phyloP scores from a whole-genome alignment of 2,888 invertebrate genomes.

The Drosophila mimica region DNA sequence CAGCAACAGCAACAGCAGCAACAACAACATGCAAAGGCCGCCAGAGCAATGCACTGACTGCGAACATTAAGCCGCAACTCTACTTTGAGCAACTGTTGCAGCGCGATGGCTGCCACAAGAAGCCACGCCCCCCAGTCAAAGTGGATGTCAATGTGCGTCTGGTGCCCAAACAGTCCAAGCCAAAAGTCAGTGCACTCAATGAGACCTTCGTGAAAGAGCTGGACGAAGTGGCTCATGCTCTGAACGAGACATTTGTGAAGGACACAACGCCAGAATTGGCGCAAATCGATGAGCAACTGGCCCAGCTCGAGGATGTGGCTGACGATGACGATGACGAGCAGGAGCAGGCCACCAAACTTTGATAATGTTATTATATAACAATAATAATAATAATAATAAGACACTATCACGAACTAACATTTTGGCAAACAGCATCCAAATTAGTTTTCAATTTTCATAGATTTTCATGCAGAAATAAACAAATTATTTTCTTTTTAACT shows the following conservation, averaged over 20 bases:
- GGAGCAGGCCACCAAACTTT: conserved; percentile 60
- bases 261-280: conserved; percentile 58
- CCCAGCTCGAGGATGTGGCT: conserved; percentile 43
- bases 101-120: conserved; percentile 71
- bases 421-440: conserved; percentile 2
- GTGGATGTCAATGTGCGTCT: conserved; percentile 92
- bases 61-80: conserved; percentile 68
- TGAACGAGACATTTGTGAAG: conserved; percentile 71
- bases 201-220: conserved; percentile 69
- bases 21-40: conserved; percentile 55
- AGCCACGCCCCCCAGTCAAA: conserved; percentile 87
- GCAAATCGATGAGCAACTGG: conserved; percentile 62
- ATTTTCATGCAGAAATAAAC: not conserved
- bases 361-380: conserved; percentile 57
- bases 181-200: conserved; percentile 49
- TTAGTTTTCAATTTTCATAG: not conserved
- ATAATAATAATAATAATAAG: not conserved
- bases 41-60: conserved; percentile 63
- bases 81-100: conserved; percentile 77
- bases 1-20: conserved; percentile 29
- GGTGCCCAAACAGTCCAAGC: conserved; percentile 87
- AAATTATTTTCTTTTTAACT: not conserved
- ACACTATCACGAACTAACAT: not conserved
- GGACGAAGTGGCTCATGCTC: conserved; percentile 64
- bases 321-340: conserved; percentile 33